Percentiles rank a stretch among this genome's conserved stretches.
Evolutionary conservation across 2,797 vertebrate species (phyloP).

Genomic region (Phrynocephalus guinanensis): DNA sequence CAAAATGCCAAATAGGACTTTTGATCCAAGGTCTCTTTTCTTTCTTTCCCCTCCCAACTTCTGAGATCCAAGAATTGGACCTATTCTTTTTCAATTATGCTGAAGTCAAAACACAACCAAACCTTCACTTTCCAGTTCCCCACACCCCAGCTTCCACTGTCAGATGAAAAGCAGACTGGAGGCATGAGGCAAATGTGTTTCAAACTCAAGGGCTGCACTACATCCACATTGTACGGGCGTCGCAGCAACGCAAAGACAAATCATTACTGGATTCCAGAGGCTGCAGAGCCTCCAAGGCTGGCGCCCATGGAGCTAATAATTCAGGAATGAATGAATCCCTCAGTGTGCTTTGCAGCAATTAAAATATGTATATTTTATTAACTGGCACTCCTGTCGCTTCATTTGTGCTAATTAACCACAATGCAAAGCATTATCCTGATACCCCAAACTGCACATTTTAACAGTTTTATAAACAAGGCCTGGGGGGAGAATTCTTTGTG

Average conservation of each 20-base stretch:
- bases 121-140: conserved; percentile 5
- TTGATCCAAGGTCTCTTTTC: not conserved
- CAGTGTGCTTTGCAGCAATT: conserved; percentile 65
- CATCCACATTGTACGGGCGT: conserved; percentile 47
- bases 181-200: not conserved
- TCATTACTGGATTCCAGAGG: conserved; percentile 65
- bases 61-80: not conserved
- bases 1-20: too few species aligned
- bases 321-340: conserved; percentile 69
- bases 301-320: conserved; percentile 66
- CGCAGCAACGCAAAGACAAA: conserved; percentile 59
- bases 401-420: conserved; percentile 71
- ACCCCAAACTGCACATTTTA: conserved; percentile 71
- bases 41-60: not conserved
- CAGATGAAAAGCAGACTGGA: conserved; percentile 26
- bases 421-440: conserved; percentile 64
- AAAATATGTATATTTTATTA: conserved; percentile 66
- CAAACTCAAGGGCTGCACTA: conserved; percentile 43
- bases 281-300: conserved; percentile 67
- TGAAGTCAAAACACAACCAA: not conserved
- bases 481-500: conserved; percentile 61
- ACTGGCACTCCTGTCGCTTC: conserved; percentile 49
- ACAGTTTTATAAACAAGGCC: conserved; percentile 71
- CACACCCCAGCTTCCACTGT: not conserved
- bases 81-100: not conserved